Evolutionary conservation across 1,140 invertebrate species (phyloP).

Genomic region (Bradysia coprophila): DNA sequence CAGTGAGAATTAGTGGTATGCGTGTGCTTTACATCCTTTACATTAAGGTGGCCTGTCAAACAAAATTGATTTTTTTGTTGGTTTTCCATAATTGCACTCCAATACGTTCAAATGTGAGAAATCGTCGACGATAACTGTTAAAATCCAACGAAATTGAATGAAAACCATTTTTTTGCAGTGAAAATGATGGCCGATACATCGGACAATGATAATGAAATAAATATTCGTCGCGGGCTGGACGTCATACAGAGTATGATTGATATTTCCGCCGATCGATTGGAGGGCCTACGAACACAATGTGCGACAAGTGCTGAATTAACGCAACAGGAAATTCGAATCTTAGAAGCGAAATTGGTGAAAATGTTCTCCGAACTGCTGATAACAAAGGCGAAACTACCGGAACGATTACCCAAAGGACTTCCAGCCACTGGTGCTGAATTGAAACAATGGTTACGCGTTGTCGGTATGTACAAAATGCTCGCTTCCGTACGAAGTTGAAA

Average conservation of each 20-base stretch:
- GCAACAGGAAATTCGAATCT: conserved; percentile 82
- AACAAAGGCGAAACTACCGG: conserved; percentile 54
- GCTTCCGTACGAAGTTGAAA: too few relatives aligned
- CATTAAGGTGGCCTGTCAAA: too few relatives aligned
- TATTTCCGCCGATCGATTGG: conserved; percentile 77
- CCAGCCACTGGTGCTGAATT: conserved; percentile 51
- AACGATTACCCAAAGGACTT: conserved; percentile 30
- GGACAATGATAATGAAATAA: background rate
- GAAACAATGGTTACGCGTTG: conserved; percentile 74
- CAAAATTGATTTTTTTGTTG: too few relatives aligned
- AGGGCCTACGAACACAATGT: conserved; percentile 81
- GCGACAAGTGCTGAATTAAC: conserved; percentile 80
- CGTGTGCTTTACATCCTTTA: too few relatives aligned
- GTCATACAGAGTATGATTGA: conserved; percentile 86
- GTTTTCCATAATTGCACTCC: too few relatives aligned
- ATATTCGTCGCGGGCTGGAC: conserved; percentile 16
- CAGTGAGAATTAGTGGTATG: too few relatives aligned
- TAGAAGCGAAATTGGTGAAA: conserved; percentile 89
- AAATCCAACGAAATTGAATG: too few relatives aligned
- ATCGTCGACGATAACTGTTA: too few relatives aligned
- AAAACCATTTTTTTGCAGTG: too few relatives aligned
- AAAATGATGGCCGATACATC: background rate
- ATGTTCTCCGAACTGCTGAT: conserved; percentile 80
- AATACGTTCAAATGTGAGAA: too few relatives aligned
- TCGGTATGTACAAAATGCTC: conserved; percentile 38